Evolutionary conservation across 2,113 vertebrate genomes (phyloP), one percentile per base, ranked within the genome.

Genomic region (Heterochromis multidens): DNA sequence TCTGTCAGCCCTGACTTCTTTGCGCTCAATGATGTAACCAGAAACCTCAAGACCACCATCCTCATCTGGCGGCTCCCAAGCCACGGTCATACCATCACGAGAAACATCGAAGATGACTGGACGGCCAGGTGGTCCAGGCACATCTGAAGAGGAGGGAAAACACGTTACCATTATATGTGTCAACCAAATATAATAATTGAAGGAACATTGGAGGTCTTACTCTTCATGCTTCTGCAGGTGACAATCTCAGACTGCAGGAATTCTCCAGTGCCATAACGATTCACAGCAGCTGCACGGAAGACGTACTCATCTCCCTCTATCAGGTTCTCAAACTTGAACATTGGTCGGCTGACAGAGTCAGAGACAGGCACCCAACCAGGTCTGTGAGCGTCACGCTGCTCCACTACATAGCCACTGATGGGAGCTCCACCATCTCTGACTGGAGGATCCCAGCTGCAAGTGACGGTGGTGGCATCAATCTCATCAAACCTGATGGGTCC

Each of bases 11-110:
- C 97, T 96, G 81, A 99, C 96, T 95, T 99, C 99, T 93, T 99
- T 99, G 84, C 98, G 98, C 90, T 99, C 99, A 87, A 99, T 96
- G 79, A 99, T 97, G 60, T 99, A 99, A 76, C 99, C 98, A 72
- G 97, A 96, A 82, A 99, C 96, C 81, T 97, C 97, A 82, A 98
- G 97, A 86, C 98, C 98, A 79, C 99, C 99, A 3, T 99, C 98
- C 60, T 99, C 98, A 85, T 97, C 98, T 86, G 99, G 99, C 80
- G 96, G 96, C 67, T 97, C 96, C 99, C 99, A 99, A 43, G 97
- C 98, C 83, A 99, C 94, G 9, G 99, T 99, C 98, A 99, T 99
- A 67, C 99, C 98, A 79, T 99, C 99, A 83, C 98, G 97, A 82
- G 98, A 99, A 58, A 97, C 90, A 89, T 99, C 99, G 89, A 99